These are phyloP conservation scores for Sebastes minor DNA, from an alignment of 2,797 vertebrate species.

Conservation along the genomic window DNA sequence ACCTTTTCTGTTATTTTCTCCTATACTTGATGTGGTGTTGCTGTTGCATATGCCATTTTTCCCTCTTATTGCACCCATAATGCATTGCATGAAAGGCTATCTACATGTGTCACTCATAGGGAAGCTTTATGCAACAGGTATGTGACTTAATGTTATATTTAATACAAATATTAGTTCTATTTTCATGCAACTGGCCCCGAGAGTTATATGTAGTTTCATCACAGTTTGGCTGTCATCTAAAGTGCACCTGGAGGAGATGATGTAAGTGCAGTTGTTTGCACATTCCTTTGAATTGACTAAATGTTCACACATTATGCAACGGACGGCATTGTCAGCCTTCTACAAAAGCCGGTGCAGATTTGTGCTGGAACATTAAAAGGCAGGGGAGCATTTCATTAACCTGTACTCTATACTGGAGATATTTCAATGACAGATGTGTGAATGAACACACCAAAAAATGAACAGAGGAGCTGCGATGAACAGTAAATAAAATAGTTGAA, in stretches of 20 bases:
- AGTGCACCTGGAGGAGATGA: background rate
- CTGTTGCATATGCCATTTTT: no score
- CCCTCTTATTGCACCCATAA: no score
- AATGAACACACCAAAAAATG: background rate
- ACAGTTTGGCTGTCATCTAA: no score
- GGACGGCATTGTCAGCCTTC: background rate
- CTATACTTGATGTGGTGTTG: no score
- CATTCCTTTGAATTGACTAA: background rate
- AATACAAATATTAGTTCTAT: no score
- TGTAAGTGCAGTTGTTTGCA: background rate
- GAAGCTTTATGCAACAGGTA: no score
- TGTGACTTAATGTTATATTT: no score
- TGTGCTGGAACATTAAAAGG: slow-evolving; percentile 14
- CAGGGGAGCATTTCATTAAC: slow-evolving; percentile 35
- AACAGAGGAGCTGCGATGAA: background rate
- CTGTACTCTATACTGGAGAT: background rate
- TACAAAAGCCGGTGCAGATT: slow-evolving; percentile 11
- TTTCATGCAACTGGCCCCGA: no score
- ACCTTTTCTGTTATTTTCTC: no score
- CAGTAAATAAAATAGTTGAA: background rate
- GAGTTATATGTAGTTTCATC: no score
- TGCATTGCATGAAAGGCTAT: no score
- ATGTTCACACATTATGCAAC: background rate
- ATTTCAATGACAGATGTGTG: slow-evolving; percentile 23
- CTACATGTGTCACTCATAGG: no score